These are phyloP conservation scores for Hippocampus comes DNA, from an alignment of 2,113 vertebrate species.

Conservation along the genomic window DNA sequence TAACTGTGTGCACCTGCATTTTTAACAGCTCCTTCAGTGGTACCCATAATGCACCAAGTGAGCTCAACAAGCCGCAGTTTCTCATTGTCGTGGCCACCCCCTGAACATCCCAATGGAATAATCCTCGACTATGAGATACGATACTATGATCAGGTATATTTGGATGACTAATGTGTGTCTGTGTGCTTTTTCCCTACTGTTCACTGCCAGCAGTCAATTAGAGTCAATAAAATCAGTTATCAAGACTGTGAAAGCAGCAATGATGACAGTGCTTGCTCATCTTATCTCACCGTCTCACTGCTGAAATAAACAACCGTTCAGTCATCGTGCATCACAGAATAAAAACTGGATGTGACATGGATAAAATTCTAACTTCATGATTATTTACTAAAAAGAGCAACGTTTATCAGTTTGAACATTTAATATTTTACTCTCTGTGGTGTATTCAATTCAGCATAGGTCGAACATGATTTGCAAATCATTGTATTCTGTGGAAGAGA, in stretches of 20 bases:
- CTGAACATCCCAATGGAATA: constrained; percentile 93
- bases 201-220: constrained; percentile 34
- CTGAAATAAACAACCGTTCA: not conserved
- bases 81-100: constrained; percentile 92
- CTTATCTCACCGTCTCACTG: not conserved
- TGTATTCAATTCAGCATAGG: no score
- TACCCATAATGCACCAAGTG: constrained; percentile 97
- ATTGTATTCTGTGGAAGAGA: not conserved
- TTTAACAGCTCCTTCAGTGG: constrained; percentile 84
- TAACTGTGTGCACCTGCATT: constrained; percentile 25
- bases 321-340: not conserved
- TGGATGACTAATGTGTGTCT: constrained; percentile 44
- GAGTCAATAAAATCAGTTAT: constrained; percentile 43
- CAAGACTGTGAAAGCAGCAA: not conserved
- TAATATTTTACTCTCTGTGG: no score
- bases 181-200: constrained; percentile 16
- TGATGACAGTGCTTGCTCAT: not conserved
- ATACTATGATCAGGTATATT: constrained; percentile 89
- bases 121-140: constrained; percentile 95
- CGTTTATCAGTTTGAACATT: no score
- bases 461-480: no score
- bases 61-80: constrained; percentile 94
- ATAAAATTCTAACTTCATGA: no score
- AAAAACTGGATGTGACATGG: no score
- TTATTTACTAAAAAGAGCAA: no score